Conservation (phyloP, 2,113 vertebrate genomes). For the Cyrtonyx montezumae region DNA sequence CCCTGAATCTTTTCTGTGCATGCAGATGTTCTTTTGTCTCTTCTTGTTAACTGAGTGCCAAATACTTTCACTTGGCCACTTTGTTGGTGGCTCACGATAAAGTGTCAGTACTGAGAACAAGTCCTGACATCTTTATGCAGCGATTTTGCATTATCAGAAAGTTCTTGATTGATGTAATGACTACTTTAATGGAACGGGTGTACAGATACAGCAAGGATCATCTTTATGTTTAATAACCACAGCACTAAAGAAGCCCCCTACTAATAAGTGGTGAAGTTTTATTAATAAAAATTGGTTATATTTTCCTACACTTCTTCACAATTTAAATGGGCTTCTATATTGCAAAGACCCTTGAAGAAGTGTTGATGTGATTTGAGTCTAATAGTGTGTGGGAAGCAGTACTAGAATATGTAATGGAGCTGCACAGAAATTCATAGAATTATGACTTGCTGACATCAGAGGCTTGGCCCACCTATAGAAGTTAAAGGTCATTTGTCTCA, state of each 20-base stretch:
- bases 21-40: not conserved
- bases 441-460: not conserved
- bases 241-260: not conserved
- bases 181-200: not conserved
- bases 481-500: not conserved
- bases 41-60: not conserved
- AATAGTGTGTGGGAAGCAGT: not conserved
- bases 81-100: not conserved
- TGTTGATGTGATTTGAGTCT: not conserved
- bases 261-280: not conserved
- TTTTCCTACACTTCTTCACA: not conserved
- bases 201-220: not conserved
- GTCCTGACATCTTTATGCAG: not conserved
- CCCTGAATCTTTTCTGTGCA: not conserved
- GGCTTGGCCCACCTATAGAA: not conserved
- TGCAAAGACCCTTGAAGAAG: not conserved
- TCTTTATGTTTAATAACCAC: not conserved
- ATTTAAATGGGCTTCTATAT: not conserved
- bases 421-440: not conserved
- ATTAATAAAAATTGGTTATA: not conserved
- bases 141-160: not conserved
- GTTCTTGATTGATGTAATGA: not conserved
- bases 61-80: not conserved
- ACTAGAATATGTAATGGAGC: not conserved
- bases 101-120: not conserved